Base-by-base conservation (phyloP, 1,140 invertebrate genomes). In the Lepidurus apus region DNA sequence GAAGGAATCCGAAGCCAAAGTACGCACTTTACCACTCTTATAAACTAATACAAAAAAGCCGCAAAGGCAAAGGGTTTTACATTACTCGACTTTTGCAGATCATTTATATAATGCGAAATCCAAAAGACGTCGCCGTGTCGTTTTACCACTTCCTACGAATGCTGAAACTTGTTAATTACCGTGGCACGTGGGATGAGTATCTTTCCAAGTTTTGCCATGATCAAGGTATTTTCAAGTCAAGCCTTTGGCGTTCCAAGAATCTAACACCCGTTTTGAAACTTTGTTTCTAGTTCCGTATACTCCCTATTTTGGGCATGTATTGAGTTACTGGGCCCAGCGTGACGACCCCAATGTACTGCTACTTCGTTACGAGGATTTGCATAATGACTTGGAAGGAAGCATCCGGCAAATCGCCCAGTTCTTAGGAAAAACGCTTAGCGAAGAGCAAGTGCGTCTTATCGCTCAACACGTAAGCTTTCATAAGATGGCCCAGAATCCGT, bases 271-370 rank as follows among this genome's bases (percentile, higher is more conserved):
- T 73, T 17, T 75, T 13, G 47, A 34, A 80, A 78, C 74, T 21
- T 7, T 74, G 24, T 44, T 74, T 79, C 8, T 74, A 76, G 44
- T 74, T 17, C 76, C 74, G 1, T 80, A 76, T 65, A 73, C 42
- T 45, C 87, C 88, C 0, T 89, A 88, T 86, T 86, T 85, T 79
- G 84, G 85, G 44, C 89, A 89, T 82, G 85, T 89, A 0, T 80
- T 85, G 17, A 85, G 85, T 74, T 89, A 85, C 80, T 85, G 85
- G 84, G 82, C 86, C 11, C 79, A 83, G 76, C 80, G 85, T 78
- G 78, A 82, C 10, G 77, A 82, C 43, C 76, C 81, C 10, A 86
- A 87, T 77, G 82, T 89, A 8, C 82, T 89, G 9, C 85, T 88
- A 78, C 73, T 89, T 11, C 84, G 83, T 53, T 89, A 88, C 81